These are phyloP conservation scores for Arctocebus calabarensis DNA, from an alignment of 2,797 vertebrate species.

Conservation along the genomic window DNA sequence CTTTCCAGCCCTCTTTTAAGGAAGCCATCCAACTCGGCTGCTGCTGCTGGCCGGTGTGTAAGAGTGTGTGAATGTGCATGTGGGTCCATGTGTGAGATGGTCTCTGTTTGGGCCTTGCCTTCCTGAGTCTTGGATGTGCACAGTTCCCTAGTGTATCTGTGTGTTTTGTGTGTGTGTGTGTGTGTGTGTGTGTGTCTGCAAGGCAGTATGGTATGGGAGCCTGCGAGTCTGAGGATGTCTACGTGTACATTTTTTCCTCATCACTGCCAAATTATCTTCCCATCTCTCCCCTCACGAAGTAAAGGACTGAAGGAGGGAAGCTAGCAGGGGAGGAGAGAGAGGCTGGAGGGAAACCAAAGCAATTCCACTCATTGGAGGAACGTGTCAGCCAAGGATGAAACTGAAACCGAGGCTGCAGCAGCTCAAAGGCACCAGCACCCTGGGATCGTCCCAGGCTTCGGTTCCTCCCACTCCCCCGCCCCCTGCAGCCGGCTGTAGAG, in stretches of 20 bases:
- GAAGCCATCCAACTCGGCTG: constrained; percentile 78
- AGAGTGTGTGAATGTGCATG: background rate
- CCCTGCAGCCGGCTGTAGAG: constrained; percentile 2
- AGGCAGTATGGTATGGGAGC: constrained; percentile 71
- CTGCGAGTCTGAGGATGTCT: constrained; percentile 73
- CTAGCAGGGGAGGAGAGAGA: constrained; percentile 48
- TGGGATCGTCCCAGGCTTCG: constrained; percentile 65
- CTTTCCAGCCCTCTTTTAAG: constrained; percentile 82
- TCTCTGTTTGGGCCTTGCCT: constrained; percentile 49
- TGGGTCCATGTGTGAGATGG: constrained; percentile 47
- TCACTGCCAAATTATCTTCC: constrained; percentile 80
- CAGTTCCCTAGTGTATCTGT: background rate
- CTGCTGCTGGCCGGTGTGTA: constrained; percentile 61
- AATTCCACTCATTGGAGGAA: constrained; percentile 72
- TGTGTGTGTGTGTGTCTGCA: constrained; percentile 46
- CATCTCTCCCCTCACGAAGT: constrained; percentile 68
- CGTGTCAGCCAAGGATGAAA: constrained; percentile 82
- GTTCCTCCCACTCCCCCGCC: constrained; percentile 62
- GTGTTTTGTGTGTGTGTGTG: background rate
- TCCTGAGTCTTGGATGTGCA: background rate
- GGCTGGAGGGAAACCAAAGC: constrained; percentile 79
- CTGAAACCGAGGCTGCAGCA: constrained; percentile 73
- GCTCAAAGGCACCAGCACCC: constrained; percentile 65
- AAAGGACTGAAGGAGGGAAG: constrained; percentile 68
- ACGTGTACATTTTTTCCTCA: constrained; percentile 76